A percentile compares a stretch with the other conserved stretches of the same genome.
Evolutionary conservation across 2,113 vertebrate species (phyloP).

Genomic region (Bubo blakistoni): DNA sequence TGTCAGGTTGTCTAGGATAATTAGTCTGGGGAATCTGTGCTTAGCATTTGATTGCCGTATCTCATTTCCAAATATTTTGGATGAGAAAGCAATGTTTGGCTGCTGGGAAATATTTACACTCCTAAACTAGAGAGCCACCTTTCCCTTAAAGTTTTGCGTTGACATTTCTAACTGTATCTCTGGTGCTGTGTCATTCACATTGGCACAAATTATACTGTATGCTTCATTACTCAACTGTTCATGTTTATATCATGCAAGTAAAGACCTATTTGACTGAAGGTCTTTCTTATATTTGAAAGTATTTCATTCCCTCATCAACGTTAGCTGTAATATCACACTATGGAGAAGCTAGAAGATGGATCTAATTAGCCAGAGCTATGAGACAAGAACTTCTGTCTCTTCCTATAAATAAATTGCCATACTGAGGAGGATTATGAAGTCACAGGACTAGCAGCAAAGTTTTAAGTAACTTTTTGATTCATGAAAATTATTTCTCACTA

Average conservation of each 20-base stretch:
- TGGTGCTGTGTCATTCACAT: neutral
- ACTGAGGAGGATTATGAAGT: neutral
- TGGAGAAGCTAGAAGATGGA: neutral
- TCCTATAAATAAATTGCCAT: neutral
- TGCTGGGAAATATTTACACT: neutral
- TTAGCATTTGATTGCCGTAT: neutral
- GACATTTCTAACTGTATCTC: neutral
- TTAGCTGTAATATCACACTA: neutral
- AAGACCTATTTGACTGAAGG: constrained; percentile 1
- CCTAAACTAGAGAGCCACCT: neutral
- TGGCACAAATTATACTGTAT: neutral
- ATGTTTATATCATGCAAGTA: neutral
- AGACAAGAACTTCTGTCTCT: neutral
- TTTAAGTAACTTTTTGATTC: neutral
- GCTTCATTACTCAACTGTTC: neutral
- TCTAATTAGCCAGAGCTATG: neutral
- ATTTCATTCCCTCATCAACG: neutral
- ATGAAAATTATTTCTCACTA: neutral
- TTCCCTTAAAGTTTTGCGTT: neutral
- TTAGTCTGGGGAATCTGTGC: neutral
- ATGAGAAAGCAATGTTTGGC: neutral
- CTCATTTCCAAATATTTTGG: neutral
- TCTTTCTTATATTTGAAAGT: neutral
- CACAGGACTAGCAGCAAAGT: neutral
- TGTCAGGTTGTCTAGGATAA: neutral